A percentile compares a stretch with the other conserved stretches of the same genome.
Evolutionary conservation across 37 sponge, comb jelly and placozoan species (phyloP).

Genomic region (Oscarella lobularis): DNA sequence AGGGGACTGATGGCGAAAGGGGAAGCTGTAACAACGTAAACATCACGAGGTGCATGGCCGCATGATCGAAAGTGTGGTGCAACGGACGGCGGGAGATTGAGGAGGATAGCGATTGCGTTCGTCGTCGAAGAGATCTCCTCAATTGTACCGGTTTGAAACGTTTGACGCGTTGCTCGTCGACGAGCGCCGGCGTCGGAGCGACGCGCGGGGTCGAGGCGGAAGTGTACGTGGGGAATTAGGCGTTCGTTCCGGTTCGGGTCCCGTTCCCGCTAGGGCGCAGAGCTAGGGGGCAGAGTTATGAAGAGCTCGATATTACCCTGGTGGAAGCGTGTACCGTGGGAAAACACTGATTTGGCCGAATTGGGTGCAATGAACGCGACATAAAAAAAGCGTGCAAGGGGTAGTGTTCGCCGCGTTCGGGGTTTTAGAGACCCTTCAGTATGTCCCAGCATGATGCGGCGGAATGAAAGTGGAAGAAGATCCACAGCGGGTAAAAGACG

Average conservation of each 20-base stretch:
- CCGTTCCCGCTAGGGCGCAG: conserved; percentile 40
- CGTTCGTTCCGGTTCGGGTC: conserved; percentile 20
- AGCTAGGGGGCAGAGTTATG: conserved; percentile 41
- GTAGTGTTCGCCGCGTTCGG: background rate
- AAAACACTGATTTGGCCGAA: conserved; percentile 5
- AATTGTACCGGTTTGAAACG: background rate
- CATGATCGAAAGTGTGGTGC: no score
- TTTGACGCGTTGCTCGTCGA: background rate
- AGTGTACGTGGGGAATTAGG: background rate
- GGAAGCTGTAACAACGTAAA: no score
- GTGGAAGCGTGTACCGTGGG: conserved; percentile 19
- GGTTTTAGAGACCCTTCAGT: background rate
- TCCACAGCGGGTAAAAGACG: conserved; percentile 1
- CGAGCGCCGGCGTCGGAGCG: conserved; percentile 15
- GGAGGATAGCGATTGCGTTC: conserved; percentile 7
- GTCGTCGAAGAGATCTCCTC: conserved; percentile 5
- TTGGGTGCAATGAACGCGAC: background rate
- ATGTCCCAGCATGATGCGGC: background rate
- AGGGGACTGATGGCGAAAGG: no score
- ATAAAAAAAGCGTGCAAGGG: background rate
- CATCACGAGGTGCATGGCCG: no score
- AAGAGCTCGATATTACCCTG: conserved; percentile 28
- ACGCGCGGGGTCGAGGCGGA: conserved; percentile 11
- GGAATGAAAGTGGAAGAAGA: background rate
- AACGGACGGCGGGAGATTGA: background rate